Conservation (phyloP, 2,113 vertebrate genomes). For the Lepisosteus oculatus region DNA sequence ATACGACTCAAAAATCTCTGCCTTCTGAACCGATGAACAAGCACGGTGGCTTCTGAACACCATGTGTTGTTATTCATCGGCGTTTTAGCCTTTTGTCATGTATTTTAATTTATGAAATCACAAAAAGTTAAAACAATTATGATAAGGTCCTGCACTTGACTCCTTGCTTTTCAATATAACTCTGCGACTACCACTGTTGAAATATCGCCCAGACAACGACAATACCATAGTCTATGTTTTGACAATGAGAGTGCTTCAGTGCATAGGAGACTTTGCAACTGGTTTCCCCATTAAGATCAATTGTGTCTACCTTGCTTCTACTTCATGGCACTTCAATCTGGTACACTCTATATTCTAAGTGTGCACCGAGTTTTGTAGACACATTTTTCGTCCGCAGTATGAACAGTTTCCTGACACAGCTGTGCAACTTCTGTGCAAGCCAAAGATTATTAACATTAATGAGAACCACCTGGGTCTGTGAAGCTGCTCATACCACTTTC, state of each 20-base stretch:
- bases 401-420: neutral
- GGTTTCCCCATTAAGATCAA: neutral
- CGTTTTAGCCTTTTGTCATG: too few species aligned
- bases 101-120: too few species aligned
- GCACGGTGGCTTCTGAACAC: too few species aligned
- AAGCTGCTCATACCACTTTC: neutral
- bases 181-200: too few species aligned
- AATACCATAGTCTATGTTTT: neutral
- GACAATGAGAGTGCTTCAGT: neutral
- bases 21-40: too few species aligned
- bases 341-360: neutral
- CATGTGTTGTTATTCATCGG: too few species aligned
- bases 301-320: neutral
- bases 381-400: neutral
- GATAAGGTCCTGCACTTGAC: too few species aligned
- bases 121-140: too few species aligned
- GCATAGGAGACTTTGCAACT: neutral
- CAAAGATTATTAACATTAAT: conserved; percentile 1
- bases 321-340: too few species aligned
- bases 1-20: too few species aligned
- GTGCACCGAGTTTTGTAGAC: neutral
- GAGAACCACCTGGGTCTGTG: conserved; percentile 4
- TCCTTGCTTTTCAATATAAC: too few species aligned
- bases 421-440: neutral
- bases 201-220: too few species aligned